Conservation (phyloP, 2,113 vertebrate genomes). For the Brachyhypopomus occidentalis region DNA sequence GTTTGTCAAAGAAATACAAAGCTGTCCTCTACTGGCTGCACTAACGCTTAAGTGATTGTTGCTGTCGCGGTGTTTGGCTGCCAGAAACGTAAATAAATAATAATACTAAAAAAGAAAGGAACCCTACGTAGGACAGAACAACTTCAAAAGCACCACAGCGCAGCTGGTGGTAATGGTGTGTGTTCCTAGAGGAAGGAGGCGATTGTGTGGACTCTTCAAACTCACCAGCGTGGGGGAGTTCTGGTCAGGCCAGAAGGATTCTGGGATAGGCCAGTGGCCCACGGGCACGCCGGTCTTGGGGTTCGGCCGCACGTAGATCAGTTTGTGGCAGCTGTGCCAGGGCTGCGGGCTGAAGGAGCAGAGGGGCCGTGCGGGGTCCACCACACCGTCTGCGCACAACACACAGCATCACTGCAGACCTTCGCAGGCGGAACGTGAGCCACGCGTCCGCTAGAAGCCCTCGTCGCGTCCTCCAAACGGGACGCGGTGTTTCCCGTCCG, state of each 20-base stretch:
- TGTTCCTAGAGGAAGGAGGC: not conserved
- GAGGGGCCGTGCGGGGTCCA: conserved; percentile 68
- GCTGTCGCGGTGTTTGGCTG: conserved; percentile 15
- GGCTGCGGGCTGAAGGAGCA: conserved; percentile 74
- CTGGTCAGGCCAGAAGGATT: conserved; percentile 98
- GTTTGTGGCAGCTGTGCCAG: conserved; percentile 97
- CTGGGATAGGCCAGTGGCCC: conserved; percentile 96
- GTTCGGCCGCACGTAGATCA: conserved; percentile 95
- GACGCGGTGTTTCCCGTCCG: not conserved
- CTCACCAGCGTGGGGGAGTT: conserved; percentile 94
- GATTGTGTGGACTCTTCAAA: not conserved
- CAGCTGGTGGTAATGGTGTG: not conserved
- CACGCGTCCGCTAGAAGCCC: not conserved
- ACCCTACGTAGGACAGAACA: not conserved
- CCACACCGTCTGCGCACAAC: conserved; percentile 77
- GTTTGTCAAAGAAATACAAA: not conserved
- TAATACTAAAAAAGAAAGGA: not conserved
- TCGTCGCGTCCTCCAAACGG: no score
- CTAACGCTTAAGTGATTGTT: conserved; percentile 23
- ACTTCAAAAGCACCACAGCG: not conserved
- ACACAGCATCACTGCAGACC: not conserved
- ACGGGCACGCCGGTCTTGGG: conserved; percentile 96
- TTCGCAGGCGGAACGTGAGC: not conserved
- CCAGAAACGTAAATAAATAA: not conserved
- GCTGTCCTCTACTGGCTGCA: not conserved